Base-by-base conservation (phyloP, 2,888 invertebrate species). In the Heliconius erato region DNA sequence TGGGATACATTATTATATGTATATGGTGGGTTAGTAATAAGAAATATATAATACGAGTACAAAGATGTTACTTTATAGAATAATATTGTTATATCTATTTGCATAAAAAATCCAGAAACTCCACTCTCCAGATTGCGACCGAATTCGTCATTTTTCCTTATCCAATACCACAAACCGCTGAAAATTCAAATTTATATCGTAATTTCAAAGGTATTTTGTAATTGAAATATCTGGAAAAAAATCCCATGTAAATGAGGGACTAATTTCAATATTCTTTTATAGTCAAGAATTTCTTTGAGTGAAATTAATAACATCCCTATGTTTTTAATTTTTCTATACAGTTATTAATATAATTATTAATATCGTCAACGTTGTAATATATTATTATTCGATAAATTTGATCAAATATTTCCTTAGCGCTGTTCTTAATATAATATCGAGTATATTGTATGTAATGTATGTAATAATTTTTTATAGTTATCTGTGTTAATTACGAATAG, bases 201-300 rank as follows among this genome's bases (percentile, higher is more conserved):
- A 79, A 83, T 79, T 68, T 74, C 35, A 80, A 71, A 85, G 83
- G 82, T 85, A 85, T 85, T 86, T 85, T 84, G 83, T 85, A 84
- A 86, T 87, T 85, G 82, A 86, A 87, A 85, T 86, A 80, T 79
- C 82, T 78, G 65, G 71, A 32, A 74, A 72, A 81, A 80, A 77
- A 77, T 68, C 67, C 79, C 69, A 69, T 67, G 72, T 65, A 67
- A 76, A 82, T 81, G 54, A 79, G 74, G n/a, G 80, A 79, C 79
- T 82, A 80, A 80, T 82, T 85, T 81, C 71, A 80, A 72, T 81
- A 44, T 67, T 78, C 54, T 82, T 82, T 79, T 65, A 63, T 74
- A 78, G 67, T 49, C 40, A 40, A 63, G 69, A 67, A 77, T 81
- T 81, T 81, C 74, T 81, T 79, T 49, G 28, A 67, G 26, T 76